Evolutionary conservation across 1,140 invertebrate species (phyloP).

Genomic region (Delia radicum): DNA sequence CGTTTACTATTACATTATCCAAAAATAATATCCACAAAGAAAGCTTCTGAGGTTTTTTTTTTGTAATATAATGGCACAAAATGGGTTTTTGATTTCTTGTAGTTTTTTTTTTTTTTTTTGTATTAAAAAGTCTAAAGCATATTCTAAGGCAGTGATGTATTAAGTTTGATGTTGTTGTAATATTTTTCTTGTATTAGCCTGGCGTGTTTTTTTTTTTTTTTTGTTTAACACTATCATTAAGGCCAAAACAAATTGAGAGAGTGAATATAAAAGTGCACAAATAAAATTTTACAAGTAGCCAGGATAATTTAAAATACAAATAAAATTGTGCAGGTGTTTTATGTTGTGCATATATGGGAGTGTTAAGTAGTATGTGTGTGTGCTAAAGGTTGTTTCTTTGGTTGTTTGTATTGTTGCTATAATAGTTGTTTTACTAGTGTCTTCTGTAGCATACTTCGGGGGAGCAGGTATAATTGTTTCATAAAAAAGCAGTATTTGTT

Average conservation of each 20-base stretch:
- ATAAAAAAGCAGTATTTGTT: neutral
- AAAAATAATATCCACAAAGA: neutral
- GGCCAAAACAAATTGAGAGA: neutral
- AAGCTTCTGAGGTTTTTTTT: neutral
- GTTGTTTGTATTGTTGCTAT: neutral
- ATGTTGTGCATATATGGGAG: neutral
- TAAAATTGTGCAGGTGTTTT: neutral
- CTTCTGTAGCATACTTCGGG: neutral
- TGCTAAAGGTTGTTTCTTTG: no score
- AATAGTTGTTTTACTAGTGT: neutral
- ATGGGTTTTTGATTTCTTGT: no score
- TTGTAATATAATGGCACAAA: neutral
- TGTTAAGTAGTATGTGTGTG: neutral
- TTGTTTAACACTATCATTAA: neutral
- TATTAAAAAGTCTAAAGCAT: neutral
- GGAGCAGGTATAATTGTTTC: no score
- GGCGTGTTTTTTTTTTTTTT: neutral
- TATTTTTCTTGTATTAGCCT: neutral
- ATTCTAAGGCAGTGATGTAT: neutral
- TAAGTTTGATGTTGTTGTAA: neutral
- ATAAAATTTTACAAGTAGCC: neutral
- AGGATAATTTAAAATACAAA: no score
- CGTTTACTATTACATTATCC: neutral
- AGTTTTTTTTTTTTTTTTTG: neutral
- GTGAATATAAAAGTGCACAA: neutral